Percentiles rank a stretch among this genome's conserved stretches.
Conservation (phyloP, 2,113 vertebrate genomes). For the Sinocyclocheilus maitianheensis region DNA sequence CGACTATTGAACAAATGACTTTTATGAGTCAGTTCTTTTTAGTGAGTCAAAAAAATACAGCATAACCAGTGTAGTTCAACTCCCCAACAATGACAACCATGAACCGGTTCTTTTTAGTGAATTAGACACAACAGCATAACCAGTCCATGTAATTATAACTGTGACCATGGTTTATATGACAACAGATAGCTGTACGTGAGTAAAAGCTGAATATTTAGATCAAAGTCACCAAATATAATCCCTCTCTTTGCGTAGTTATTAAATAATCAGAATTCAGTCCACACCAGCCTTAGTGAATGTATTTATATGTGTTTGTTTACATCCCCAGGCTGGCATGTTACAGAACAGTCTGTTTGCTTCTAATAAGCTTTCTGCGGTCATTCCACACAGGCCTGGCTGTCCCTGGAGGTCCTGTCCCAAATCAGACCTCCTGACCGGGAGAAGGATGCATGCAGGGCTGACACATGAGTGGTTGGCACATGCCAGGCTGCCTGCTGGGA, state of each 20-base stretch:
- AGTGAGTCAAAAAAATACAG: not conserved
- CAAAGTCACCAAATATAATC: not conserved
- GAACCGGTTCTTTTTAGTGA: not conserved
- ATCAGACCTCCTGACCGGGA: conserved; percentile 26
- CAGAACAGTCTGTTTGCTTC: conserved; percentile 42
- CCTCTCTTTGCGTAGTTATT: not conserved
- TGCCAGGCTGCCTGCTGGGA: conserved; percentile 42
- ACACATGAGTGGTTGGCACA: conserved; percentile 41
- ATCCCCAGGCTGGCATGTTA: conserved; percentile 34
- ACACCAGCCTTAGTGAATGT: not conserved
- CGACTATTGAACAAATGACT: not conserved
- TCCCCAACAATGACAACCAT: not conserved
- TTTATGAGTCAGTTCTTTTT: too few relatives aligned
- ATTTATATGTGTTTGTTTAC: conserved; percentile 19
- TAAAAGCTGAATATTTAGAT: not conserved
- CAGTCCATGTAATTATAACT: not conserved
- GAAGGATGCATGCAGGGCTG: conserved; percentile 1
- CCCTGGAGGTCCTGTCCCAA: conserved; percentile 29
- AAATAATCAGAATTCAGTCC: not conserved
- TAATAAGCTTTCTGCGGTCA: conserved; percentile 24
- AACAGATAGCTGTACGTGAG: not conserved
- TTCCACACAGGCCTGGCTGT: conserved; percentile 6
- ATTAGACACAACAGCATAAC: not conserved
- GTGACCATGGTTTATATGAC: not conserved
- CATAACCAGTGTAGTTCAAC: not conserved